Evolutionary conservation across 2,888 invertebrate species (phyloP), one percentile per base, ranked within the genome.

Genomic region (Masnerella sp.): DNA sequence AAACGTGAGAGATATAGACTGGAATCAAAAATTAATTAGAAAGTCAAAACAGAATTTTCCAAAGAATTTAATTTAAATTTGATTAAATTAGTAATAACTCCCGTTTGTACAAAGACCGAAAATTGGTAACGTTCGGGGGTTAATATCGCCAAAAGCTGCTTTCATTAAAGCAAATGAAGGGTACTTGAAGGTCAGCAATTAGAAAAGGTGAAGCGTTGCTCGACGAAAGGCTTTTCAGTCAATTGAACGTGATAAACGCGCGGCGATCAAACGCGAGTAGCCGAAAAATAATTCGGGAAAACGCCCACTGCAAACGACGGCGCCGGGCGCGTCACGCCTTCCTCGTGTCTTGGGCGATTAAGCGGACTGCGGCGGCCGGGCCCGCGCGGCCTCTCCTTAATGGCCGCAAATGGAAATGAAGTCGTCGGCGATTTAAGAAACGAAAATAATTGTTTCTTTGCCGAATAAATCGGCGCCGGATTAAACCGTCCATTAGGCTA

Each of bases 261-360:
- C 8, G 43, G 17, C 14, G 52, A 59, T 68, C 45, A 51, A 59
- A 51, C 42, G 45, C 38, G 61, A 45, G 5, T 65, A 54, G 34
- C 36, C 52, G 59, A 65, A 71, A 71, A 71, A 65, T 65, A 71
- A 64, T 64, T 54, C 36, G 8, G 52, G 58, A 64, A 71, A 64
- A 64, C 70, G 70, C 70, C 71, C 71, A 45, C 43, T 71, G 71
- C 71, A 59, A 71, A 71, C 52, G 71, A 64, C 75, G 51, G 45
- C 42, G 71, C 25, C 49, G 47, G 56, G 58, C 56, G 58, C 56
- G 75, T 42, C 75, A 79, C 81, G 80, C 80, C 80, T 70, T 75
- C 74, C 56, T 69, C 78, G 76, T 80, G 81, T 80, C 67, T 67
- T 69, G 71, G 47, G 59, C 81, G 68, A 74, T 76, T 76, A 76